Evolutionary conservation across 1,140 invertebrate genomes (phyloP).

Genomic region (Colletes gigas): DNA sequence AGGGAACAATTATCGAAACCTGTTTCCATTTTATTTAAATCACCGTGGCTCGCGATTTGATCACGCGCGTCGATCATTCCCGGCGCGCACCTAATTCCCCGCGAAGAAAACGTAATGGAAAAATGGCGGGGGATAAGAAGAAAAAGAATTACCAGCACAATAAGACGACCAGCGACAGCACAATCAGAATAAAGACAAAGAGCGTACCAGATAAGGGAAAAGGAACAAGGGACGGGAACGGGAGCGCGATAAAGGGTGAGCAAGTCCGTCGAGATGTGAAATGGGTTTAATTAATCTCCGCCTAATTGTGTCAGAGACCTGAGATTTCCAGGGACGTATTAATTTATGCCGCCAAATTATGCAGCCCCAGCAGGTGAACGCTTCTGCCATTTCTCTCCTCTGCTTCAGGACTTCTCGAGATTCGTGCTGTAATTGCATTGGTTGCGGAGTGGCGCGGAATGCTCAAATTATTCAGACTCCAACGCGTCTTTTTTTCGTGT

Average conservation of each 20-base stretch:
- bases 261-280: slow-evolving; percentile 74
- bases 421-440: slow-evolving; percentile 65
- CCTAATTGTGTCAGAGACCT: slow-evolving; percentile 77
- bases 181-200: slow-evolving; percentile 41
- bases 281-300: slow-evolving; percentile 80
- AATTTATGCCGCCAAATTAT: slow-evolving; percentile 79
- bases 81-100: slow-evolving; percentile 18
- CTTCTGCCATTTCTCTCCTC: slow-evolving; percentile 60
- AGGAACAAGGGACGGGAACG: slow-evolving; percentile 4
- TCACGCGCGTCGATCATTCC: neutral
- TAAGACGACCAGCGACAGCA: slow-evolving; percentile 28
- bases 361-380: slow-evolving; percentile 71
- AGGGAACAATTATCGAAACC: neutral
- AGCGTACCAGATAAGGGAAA: slow-evolving; percentile 23
- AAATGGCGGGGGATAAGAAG: neutral
- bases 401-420: slow-evolving; percentile 46
- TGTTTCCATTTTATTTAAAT: neutral
- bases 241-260: slow-evolving; percentile 38
- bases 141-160: neutral
- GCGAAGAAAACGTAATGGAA: slow-evolving; percentile 9
- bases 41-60: neutral
- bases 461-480: neutral
- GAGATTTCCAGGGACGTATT: slow-evolving; percentile 77
- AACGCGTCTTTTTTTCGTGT: neutral
- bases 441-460: slow-evolving; percentile 52